These are phyloP conservation scores for Penaeus indicus DNA, from an alignment of 1,140 invertebrate species.

Conservation along the genomic window DNA sequence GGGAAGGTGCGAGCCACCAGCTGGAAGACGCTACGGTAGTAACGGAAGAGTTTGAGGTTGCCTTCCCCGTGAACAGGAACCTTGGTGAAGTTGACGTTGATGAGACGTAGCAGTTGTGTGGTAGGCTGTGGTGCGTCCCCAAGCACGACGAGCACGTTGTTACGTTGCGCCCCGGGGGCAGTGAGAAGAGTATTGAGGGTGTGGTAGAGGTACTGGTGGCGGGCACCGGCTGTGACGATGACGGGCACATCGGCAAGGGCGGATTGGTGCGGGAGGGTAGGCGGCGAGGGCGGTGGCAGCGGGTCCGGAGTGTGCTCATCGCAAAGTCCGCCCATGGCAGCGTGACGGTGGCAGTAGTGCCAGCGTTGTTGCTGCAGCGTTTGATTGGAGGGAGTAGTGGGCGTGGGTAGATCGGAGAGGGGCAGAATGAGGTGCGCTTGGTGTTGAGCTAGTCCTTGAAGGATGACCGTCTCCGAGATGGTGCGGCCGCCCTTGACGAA, in stretches of 20 bases:
- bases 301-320: constrained; percentile 36
- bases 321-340: constrained; percentile 48
- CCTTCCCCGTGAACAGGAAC: neutral
- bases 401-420: constrained; percentile 7
- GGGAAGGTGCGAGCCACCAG: constrained; percentile 44
- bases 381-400: neutral
- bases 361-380: neutral
- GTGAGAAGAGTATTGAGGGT: constrained; percentile 35
- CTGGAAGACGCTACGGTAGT: constrained; percentile 49
- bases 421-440: constrained; percentile 15
- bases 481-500: constrained; percentile 65
- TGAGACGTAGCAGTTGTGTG: constrained; percentile 27
- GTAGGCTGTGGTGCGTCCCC: constrained; percentile 31
- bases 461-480: constrained; percentile 49
- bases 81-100: constrained; percentile 21
- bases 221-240: constrained; percentile 47
- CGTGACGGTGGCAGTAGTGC: constrained; percentile 19
- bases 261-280: constrained; percentile 24
- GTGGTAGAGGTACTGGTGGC: constrained; percentile 57
- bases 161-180: constrained; percentile 11
- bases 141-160: constrained; percentile 41
- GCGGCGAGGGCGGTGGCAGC: constrained; percentile 20
- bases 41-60: constrained; percentile 42
- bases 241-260: constrained; percentile 50
- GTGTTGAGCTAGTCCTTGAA: neutral